Evolutionary conservation across 2,888 invertebrate species (phyloP).

Genomic region (Amphipoea lucens): DNA sequence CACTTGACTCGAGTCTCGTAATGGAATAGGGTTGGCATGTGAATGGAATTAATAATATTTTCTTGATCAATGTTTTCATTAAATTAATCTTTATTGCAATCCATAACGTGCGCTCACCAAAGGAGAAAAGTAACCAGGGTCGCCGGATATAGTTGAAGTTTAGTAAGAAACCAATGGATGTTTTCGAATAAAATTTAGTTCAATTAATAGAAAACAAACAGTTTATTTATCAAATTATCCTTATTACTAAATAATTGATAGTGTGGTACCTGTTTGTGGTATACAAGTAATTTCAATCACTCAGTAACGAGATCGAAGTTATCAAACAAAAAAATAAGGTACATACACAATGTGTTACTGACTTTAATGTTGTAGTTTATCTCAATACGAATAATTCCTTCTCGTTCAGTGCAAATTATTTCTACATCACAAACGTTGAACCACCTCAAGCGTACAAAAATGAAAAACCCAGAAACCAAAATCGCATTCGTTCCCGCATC

Average conservation of each 20-base stretch:
- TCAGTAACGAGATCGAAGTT: too few relatives aligned
- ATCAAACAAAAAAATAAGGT: background rate
- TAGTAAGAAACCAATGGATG: too few relatives aligned
- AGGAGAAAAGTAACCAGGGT: too few relatives aligned
- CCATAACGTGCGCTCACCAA: background rate
- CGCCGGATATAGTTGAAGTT: too few relatives aligned
- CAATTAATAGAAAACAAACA: too few relatives aligned
- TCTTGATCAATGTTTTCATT: background rate
- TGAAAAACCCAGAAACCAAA: conserved; percentile 25
- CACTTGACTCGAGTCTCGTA: conserved; percentile 46
- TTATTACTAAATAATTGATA: background rate
- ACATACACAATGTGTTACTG: background rate
- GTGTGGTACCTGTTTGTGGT: background rate
- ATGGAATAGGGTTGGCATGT: conserved; percentile 52
- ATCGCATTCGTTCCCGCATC: conserved; percentile 42
- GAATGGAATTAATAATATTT: conserved; percentile 39
- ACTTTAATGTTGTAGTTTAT: background rate
- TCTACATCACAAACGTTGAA: background rate
- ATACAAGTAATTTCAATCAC: background rate
- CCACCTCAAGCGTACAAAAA: conserved; percentile 6
- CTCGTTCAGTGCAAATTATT: background rate
- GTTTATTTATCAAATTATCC: background rate
- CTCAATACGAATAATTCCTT: background rate
- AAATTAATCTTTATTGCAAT: background rate
- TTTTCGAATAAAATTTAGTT: too few relatives aligned